Percentiles rank a stretch among this genome's conserved stretches.
Conservation (phyloP, 2,888 invertebrate genomes). For the Xanthorhoe spadicearia region DNA sequence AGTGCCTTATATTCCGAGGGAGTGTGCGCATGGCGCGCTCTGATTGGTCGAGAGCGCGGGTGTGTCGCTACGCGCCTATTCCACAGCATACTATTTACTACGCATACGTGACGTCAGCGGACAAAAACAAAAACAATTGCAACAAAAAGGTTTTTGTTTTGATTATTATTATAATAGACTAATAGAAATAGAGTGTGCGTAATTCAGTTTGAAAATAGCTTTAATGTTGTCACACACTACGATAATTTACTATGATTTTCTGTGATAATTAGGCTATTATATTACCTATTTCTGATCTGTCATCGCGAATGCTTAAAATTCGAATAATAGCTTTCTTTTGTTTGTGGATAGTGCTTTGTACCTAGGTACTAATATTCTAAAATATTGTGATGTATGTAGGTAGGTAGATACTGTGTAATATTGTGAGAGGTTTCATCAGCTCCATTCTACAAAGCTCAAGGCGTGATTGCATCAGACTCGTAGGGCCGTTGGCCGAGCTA, state of each 20-base stretch:
- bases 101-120: neutral
- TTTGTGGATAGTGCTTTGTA: no score
- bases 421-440: constrained; percentile 39
- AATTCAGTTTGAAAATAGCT: neutral
- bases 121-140: neutral
- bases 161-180: no score
- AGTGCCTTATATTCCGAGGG: constrained; percentile 68
- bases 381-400: no score
- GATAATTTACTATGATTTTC: neutral
- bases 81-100: constrained; percentile 10
- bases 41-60: constrained; percentile 78
- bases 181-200: no score
- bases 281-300: no score
- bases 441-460: constrained; percentile 57
- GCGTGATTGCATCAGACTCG: constrained; percentile 58
- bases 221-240: no score
- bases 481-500: neutral
- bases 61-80: constrained; percentile 64
- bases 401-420: constrained; percentile 22
- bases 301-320: no score
- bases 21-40: constrained; percentile 60
- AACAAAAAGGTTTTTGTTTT: neutral
- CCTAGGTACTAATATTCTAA: no score
- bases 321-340: no score
- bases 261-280: neutral